These are phyloP conservation scores for Spodoptera picta DNA, from an alignment of 2,888 invertebrate genomes.

Conservation along the genomic window DNA sequence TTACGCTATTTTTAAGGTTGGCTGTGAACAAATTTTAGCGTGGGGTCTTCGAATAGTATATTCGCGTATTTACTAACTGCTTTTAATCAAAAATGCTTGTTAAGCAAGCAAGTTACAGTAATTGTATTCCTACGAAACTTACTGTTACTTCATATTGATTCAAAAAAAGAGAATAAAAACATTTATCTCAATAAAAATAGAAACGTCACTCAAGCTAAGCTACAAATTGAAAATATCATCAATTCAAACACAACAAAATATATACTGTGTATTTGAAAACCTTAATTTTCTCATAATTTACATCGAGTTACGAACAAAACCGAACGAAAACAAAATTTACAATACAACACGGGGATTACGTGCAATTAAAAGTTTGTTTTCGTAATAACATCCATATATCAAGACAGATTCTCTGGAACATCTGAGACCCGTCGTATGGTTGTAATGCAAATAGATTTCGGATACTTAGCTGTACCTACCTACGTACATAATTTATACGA, in stretches of 20 bases:
- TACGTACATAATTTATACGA: constrained; percentile 56
- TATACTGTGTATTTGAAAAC: constrained; percentile 5
- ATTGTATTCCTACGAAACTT: no score
- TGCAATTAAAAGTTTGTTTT: constrained; percentile 85
- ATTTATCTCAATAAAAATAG: constrained; percentile 2
- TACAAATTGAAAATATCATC: constrained; percentile 36
- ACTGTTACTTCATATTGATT: no score
- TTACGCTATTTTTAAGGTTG: not conserved
- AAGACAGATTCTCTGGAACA: constrained; percentile 72
- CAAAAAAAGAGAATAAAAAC: not conserved
- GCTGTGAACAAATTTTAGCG: constrained; percentile 4
- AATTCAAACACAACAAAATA: constrained; percentile 21
- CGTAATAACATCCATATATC: constrained; percentile 82
- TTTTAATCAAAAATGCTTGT: no score
- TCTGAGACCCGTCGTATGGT: constrained; percentile 75
- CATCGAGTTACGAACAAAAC: constrained; percentile 29
- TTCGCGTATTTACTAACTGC: no score
- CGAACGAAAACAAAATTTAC: constrained; percentile 64
- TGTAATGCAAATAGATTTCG: constrained; percentile 74
- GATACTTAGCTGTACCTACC: constrained; percentile 53
- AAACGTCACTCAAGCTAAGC: constrained; percentile 6
- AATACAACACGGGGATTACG: constrained; percentile 77
- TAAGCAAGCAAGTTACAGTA: no score
- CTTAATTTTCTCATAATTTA: constrained; percentile 49
- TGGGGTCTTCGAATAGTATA: not conserved